Base-by-base conservation (phyloP, 2,113 vertebrate species). In the Craseonycteris thonglongyai region DNA sequence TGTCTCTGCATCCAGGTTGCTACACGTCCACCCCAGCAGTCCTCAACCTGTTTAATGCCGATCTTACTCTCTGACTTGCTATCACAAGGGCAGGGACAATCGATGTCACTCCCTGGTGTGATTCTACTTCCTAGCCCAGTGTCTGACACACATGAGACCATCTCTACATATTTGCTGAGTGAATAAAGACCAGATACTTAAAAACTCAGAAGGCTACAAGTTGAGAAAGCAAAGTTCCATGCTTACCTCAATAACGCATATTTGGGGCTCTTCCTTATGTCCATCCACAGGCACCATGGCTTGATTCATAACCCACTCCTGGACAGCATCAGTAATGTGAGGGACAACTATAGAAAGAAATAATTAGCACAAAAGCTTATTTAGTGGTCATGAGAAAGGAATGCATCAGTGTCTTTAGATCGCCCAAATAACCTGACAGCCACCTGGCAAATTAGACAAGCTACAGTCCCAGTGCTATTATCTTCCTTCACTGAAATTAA, bases 241-340 rank as follows among this genome's bases (percentile, higher is more conserved):
- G 97, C 98, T 98, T 97, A 95, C 98, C 98, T 99, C 98, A 88
- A 99, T 99, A 33, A 99, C 98, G 85, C 98, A 99, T 61, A 99
- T 98, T 65, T 99, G 98, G 75, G 98, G 98, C 74, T 98, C 98
- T 93, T 97, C 97, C 92, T 95, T 97, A 93, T 98, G 97, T 86
- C 93, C 95, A 13, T 99, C 98, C 97, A 99, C 98, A 0, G 98
- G 98, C 95, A 98, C 98, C 91, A 98, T 98, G 68, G 98, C 98
- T 95, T 99, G 98, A 96, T 98, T 98, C 98, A 98, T 98, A 65
- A 99, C 98, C 98, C 98, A 99, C 78, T 99, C 98, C 83, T 99
- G 98, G 97, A 99, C 97, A 28, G 98, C 98, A 94, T 99, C 98
- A 6, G 98, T 99, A 93, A 99, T 98, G 90, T 99, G 98, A 12